Evolutionary conservation across 2,888 invertebrate species (phyloP), one percentile per base, ranked within the genome.

Genomic region (Rhingia rostrata): DNA sequence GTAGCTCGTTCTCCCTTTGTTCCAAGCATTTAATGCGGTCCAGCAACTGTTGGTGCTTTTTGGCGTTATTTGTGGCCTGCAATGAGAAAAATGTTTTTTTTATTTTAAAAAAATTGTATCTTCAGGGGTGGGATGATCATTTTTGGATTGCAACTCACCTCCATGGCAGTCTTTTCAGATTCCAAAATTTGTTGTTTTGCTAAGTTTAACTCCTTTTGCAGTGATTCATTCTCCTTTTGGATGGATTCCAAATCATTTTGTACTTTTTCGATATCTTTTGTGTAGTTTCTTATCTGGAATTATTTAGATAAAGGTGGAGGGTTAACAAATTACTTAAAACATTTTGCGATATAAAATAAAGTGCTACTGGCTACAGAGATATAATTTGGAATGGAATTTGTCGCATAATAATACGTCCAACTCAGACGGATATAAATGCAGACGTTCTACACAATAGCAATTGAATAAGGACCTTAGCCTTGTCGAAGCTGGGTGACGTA

Each of bases 1-100:
- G 91, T 47, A 95, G 92, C 84, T 93, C 92, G 89, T 93, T 92
- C 90, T 94, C 93, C 58, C 92, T 91, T 39, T 92, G 92, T 87
- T 93, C 92, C 64, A 92, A 88, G 61, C 91, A 91, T 66, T 91
- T 91, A 43, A 93, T 90, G 77, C 92, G 88, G 41, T 90, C 89
- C 86, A 92, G 74, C 87, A 92, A 82, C 87, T 90, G 64, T 89
- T 89, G 80, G 88, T 91, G 87, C 82, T 88, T 87, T 81, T 90
- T 88, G 82, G 89, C 86, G 86, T 89, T 88, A 87, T 91, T 87
- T 88, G 89, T 87, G 86, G 90, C 88, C 88, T 91, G 70, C 87
- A 81, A 56, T 2, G 70, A 6, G 6, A 33, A 43, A 39, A 14
- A 0, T 12, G 41, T 7, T 10, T n/a, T 14, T 32, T n/a, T 9